Evolutionary conservation across 1,140 invertebrate species (phyloP).

Genomic region (Drosophila miranda): DNA sequence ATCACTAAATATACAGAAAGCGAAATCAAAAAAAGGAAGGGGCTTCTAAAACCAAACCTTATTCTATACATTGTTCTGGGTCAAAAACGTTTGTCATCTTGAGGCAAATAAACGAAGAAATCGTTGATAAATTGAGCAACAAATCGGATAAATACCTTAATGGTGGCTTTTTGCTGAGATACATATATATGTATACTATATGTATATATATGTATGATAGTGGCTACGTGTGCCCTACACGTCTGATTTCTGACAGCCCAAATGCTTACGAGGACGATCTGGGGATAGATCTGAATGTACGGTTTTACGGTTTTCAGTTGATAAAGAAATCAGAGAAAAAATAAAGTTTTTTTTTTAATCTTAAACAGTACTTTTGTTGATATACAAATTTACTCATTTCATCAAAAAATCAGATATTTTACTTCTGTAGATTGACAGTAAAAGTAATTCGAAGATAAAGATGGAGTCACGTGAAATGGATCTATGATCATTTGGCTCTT

Average conservation of each 20-base stretch:
- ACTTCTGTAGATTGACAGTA: too few species aligned
- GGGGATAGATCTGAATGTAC: too few species aligned
- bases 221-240: conserved; percentile 5
- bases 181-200: neutral
- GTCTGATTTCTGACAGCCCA: conserved; percentile 12
- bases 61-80: conserved; percentile 23
- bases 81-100: conserved; percentile 16
- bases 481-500: too few species aligned
- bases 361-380: too few species aligned
- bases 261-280: neutral
- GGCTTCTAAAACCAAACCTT: conserved; percentile 7
- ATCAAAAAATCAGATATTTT: too few species aligned
- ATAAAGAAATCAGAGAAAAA: too few species aligned
- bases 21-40: conserved; percentile 16
- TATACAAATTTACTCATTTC: too few species aligned
- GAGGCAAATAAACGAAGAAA: conserved; percentile 8
- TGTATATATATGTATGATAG: conserved; percentile 1
- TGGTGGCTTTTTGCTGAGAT: conserved; percentile 1
- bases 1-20: conserved; percentile 33
- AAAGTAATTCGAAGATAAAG: too few species aligned
- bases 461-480: too few species aligned
- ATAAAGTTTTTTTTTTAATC: too few species aligned
- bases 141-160: conserved; percentile 5
- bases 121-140: conserved; percentile 30
- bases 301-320: too few species aligned